Conservation (phyloP, 2,797 vertebrate species). For the Myotis myotis region DNA sequence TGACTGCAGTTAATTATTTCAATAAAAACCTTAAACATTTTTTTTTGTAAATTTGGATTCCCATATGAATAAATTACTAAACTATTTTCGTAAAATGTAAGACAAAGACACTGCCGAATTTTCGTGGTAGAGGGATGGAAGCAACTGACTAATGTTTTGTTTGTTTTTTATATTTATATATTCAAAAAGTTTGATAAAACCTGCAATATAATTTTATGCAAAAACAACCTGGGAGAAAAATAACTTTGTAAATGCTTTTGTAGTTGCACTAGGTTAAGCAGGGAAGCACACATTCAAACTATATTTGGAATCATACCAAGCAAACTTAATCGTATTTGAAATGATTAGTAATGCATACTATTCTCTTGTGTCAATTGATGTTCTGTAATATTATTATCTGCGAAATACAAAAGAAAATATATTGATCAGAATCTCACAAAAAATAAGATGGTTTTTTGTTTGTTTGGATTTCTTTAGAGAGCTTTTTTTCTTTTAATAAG, state of each 20-base stretch:
- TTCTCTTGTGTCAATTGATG: conserved; percentile 9
- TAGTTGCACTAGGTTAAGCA: not conserved
- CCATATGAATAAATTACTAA: conserved; percentile 8
- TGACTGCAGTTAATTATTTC: conserved; percentile 13
- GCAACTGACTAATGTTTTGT: not conserved
- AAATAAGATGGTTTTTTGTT: not conserved
- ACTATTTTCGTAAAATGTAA: not conserved
- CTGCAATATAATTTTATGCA: not conserved
- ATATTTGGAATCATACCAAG: not conserved
- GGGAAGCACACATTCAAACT: conserved; percentile 16
- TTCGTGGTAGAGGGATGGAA: not conserved
- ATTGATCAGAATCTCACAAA: not conserved
- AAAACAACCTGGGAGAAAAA: not conserved
- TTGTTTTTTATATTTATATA: not conserved
- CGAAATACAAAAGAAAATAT: conserved; percentile 34
- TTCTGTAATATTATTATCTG: not conserved
- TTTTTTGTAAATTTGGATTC: not conserved
- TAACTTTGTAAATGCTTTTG: not conserved
- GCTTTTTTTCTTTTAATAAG: not conserved
- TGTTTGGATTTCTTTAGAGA: conserved; percentile 13
- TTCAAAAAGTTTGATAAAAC: not conserved
- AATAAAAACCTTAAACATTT: not conserved
- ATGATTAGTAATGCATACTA: not conserved
- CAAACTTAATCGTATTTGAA: not conserved
- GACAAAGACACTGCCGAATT: not conserved